Conservation (phyloP, 2,888 invertebrate species). For the Trissolcus brochymenae region DNA sequence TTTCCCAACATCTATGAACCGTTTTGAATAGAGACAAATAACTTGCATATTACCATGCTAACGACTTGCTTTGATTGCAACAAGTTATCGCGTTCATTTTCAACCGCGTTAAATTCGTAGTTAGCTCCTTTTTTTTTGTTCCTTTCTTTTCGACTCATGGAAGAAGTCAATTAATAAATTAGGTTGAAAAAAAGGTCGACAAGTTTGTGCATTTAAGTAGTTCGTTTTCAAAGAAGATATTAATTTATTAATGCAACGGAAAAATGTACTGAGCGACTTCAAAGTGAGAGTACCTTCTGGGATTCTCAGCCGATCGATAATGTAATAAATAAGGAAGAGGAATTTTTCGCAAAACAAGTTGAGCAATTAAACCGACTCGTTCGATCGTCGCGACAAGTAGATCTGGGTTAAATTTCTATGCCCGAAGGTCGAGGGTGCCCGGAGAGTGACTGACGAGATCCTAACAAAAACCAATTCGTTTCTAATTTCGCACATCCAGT, state of each 20-base stretch:
- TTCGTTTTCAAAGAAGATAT: not conserved
- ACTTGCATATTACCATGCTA: not conserved
- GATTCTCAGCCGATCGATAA: conserved; percentile 40
- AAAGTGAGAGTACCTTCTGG: conserved; percentile 29
- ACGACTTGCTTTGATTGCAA: not conserved
- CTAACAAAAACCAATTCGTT: conserved; percentile 33
- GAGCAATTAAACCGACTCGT: conserved; percentile 26
- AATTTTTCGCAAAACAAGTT: conserved; percentile 43
- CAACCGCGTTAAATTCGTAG: not conserved
- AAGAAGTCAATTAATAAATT: not conserved
- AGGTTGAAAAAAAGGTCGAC: not conserved
- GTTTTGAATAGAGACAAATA: not conserved
- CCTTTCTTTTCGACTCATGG: not conserved
- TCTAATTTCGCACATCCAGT: conserved; percentile 39
- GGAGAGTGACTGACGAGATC: conserved; percentile 28
- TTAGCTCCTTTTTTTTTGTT: not conserved
- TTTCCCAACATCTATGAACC: not conserved
- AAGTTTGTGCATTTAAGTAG: not conserved
- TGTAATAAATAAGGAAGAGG: conserved; percentile 27
- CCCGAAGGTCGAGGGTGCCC: conserved; percentile 71
- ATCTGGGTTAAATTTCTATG: conserved; percentile 75
- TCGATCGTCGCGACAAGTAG: conserved; percentile 66
- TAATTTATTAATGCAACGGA: conserved; percentile 1
- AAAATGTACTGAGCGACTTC: conserved; percentile 23
- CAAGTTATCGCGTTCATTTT: not conserved